These are phyloP conservation scores for Apostichopus japonicus DNA, from an alignment of 35 echinoderm and acorn worm genomes.

Conservation along the genomic window DNA sequence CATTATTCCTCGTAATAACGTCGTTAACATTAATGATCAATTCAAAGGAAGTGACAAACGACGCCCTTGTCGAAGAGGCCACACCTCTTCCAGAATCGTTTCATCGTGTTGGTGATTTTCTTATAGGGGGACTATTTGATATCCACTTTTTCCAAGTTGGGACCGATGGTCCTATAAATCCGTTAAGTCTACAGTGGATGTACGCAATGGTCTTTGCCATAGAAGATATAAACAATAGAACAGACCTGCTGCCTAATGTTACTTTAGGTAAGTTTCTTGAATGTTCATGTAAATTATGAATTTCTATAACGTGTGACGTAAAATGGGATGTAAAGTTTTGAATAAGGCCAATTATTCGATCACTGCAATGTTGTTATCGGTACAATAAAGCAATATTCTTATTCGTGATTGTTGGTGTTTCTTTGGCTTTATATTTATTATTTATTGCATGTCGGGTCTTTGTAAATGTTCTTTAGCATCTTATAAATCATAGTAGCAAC, in stretches of 20 bases:
- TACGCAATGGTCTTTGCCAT: conserved; percentile 89
- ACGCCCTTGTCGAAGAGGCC: neutral
- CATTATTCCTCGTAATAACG: neutral
- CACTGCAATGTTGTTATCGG: no score
- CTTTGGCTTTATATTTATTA: no score
- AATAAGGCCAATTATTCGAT: no score
- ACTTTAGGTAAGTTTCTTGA: conserved; percentile 71
- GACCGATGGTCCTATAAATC: conserved; percentile 53
- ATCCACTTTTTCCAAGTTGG: conserved; percentile 60
- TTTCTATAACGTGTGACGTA: no score
- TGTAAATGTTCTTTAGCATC: no score
- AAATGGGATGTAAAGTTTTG: no score
- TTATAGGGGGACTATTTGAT: conserved; percentile 77
- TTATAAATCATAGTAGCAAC: no score
- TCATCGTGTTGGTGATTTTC: conserved; percentile 47
- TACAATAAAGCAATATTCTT: no score
- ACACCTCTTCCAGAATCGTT: conserved; percentile 15
- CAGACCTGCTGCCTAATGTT: conserved; percentile 80
- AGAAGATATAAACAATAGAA: conserved; percentile 66
- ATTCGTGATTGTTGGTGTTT: no score
- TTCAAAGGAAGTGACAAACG: neutral
- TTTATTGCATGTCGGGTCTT: no score
- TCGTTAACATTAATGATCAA: neutral
- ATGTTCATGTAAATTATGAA: no score
- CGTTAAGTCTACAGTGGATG: conserved; percentile 71